phyloP scores from a whole-genome alignment of 2,888 invertebrate genomes.

The Eupithecia exiguata region DNA sequence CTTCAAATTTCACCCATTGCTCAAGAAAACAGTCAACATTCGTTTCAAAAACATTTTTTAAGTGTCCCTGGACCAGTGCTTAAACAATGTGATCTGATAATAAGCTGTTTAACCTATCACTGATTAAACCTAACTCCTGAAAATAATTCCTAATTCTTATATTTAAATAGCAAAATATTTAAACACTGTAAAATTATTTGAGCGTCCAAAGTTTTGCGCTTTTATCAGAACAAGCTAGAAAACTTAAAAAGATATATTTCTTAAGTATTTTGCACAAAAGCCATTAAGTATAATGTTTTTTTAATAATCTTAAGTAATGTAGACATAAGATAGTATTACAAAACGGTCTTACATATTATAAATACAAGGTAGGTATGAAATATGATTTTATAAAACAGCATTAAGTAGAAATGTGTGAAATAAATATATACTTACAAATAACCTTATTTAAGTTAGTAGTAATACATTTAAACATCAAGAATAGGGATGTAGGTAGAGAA shows the following conservation, averaged over 20 bases:
- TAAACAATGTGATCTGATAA: neutral
- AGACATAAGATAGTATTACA: conserved; percentile 6
- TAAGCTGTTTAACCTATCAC: neutral
- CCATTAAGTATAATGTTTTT: neutral
- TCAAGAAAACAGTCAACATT: conserved; percentile 1
- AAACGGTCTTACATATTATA: neutral
- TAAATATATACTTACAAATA: conserved; percentile 8
- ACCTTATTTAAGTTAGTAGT: conserved; percentile 16
- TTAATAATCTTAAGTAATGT: neutral
- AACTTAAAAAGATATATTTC: neutral
- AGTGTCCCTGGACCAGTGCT: neutral
- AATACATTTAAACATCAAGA: conserved; percentile 19
- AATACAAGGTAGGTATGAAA: conserved; percentile 12
- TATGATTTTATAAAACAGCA: conserved; percentile 22
- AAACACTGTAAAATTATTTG: conserved; percentile 13
- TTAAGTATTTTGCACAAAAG: conserved; percentile 8
- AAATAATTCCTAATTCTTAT: neutral
- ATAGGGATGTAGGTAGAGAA: conserved; percentile 23
- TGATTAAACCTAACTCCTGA: neutral
- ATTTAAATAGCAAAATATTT: conserved; percentile 1
- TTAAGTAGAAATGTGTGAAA: conserved; percentile 14
- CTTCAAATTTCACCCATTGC: conserved; percentile 6
- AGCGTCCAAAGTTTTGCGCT: conserved; percentile 33
- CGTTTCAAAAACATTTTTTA: neutral
- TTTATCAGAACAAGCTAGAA: conserved; percentile 21